phyloP scores from a whole-genome alignment of 2,113 vertebrate genomes.

The Cyprinus carpio region DNA sequence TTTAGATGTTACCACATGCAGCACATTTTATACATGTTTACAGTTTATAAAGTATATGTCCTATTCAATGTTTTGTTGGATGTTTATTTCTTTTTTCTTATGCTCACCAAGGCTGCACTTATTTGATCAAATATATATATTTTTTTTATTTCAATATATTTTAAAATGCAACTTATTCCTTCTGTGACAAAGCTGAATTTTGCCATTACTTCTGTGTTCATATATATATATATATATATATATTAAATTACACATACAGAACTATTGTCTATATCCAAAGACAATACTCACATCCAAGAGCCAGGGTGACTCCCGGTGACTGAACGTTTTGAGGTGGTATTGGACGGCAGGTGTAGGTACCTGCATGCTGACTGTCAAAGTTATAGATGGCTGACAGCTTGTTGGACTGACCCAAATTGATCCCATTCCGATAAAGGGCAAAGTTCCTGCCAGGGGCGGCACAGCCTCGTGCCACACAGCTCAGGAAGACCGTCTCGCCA shows the following conservation, averaged over 20 bases:
- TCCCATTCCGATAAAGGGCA: constrained; percentile 73
- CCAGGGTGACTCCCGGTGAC: constrained; percentile 66
- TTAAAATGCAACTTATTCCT: too few species aligned
- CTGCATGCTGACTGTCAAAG: constrained; percentile 70
- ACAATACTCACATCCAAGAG: constrained; percentile 71
- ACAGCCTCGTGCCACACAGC: constrained; percentile 75
- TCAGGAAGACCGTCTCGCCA: constrained; percentile 75
- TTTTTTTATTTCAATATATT: too few species aligned
- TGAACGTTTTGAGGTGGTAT: constrained; percentile 75
- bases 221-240: too few species aligned
- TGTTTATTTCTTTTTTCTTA: not conserved
- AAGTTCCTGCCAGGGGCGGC: constrained; percentile 71
- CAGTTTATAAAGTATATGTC: not conserved
- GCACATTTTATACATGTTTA: not conserved
- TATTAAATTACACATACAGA: not conserved
- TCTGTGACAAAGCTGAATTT: too few species aligned
- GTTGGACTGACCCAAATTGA: constrained; percentile 71
- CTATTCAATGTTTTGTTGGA: not conserved
- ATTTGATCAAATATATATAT: not conserved
- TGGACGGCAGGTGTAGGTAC: constrained; percentile 73
- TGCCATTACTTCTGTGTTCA: too few species aligned
- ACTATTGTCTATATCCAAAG: not conserved
- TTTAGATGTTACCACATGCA: not conserved
- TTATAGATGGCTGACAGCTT: constrained; percentile 71
- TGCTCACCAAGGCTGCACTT: not conserved